Base-by-base conservation (phyloP, 2,113 vertebrate species). In the Pterocles gutturalis region DNA sequence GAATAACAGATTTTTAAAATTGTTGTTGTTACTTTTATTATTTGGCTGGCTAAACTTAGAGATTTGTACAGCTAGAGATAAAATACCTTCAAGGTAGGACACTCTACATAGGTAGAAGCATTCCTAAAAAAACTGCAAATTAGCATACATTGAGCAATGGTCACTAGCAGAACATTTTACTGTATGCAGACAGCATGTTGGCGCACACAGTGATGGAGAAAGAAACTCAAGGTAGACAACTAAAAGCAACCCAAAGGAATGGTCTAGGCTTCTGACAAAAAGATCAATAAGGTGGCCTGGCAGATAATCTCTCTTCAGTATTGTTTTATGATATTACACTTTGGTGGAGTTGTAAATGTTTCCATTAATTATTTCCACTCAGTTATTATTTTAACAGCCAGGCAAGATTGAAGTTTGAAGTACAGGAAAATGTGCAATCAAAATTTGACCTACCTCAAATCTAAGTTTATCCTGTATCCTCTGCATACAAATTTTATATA, bases 361-460 rank as follows among this genome's bases (percentile, higher is more conserved):
- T 85, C 90, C 53, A 87, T 87, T 94, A 94, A 92, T 76, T 91
- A 83, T 79, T 80, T 95, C 82, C 85, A 73, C 73, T 92, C 73
- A 57, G 61, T 72, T 92, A 79, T 91, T 94, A 81, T 75, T 88
- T 88, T 84, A 92, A 87, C 89, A 95, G 65, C 73, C 62, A 82
- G 46, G 31, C 53, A 94, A 85, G 58, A 87, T 2, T 11, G 53
- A 84, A 89, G 41, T 75, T 58, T 79, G 72, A 81, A 79, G 87
- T 17, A 60, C 61, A 84, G 65, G 57, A 64, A 94, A 78, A 87
- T 31, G 29, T 48, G 83, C 48, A 38, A 75, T 49, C 8, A 6
- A 58, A 65, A 89, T 93, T 83, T 95, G 83, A 87, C 78, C 83
- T 48, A 28, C 4, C 17, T 45, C 41, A 66, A 66, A 92, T 38